phyloP scores from a whole-genome alignment of 2,113 vertebrate species.

The Rhizomys pruinosus region DNA sequence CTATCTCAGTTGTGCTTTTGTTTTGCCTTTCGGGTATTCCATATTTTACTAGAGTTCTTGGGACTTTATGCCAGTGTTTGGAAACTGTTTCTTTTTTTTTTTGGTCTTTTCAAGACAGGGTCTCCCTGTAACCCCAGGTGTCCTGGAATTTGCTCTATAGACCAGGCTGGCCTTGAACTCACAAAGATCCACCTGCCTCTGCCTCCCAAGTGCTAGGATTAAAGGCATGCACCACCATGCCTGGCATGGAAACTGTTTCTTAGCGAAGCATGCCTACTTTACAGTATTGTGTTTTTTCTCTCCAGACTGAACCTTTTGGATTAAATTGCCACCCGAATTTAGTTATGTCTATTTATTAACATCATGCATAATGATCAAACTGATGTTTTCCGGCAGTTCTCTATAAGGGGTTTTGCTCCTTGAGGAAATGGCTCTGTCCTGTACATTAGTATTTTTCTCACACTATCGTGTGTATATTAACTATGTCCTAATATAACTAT shows the following conservation, averaged over 20 bases:
- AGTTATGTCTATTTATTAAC: conserved; percentile 52
- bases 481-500: conserved; percentile 22
- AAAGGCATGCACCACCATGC: no score
- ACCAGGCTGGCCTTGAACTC: no score
- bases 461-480: not conserved
- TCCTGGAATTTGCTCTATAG: no score
- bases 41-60: conserved; percentile 58
- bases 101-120: no score
- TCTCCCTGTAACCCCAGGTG: no score
- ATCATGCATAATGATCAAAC: conserved; percentile 10
- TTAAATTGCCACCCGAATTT: conserved; percentile 55
- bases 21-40: conserved; percentile 67
- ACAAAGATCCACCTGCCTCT: no score
- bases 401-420: conserved; percentile 52
- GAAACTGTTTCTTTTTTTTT: conserved; percentile 62
- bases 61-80: conserved; percentile 38
- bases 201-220: no score
- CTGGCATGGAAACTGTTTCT: conserved; percentile 59
- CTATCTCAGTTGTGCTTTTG: conserved; percentile 46
- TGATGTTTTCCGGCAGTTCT: conserved; percentile 19
- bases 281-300: conserved; percentile 6
- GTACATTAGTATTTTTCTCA: not conserved
- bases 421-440: conserved; percentile 16
- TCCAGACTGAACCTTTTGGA: conserved; percentile 52
- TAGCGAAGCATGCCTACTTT: conserved; percentile 41